A percentile compares a stretch with the other conserved stretches of the same genome.
phyloP scores from a whole-genome alignment of 2,888 invertebrate species.

The Nipponacmea schrenckii region DNA sequence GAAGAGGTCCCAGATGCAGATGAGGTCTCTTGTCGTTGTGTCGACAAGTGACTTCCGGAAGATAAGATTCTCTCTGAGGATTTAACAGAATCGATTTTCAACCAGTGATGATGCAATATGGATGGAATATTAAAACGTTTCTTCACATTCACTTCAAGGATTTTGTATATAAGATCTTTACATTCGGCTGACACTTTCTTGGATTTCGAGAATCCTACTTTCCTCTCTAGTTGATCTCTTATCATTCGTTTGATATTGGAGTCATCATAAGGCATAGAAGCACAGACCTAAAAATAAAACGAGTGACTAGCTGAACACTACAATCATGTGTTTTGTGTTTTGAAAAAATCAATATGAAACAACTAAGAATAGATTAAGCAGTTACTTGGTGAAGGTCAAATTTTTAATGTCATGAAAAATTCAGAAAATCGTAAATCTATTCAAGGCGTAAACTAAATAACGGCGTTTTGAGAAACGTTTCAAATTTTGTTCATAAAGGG shows the following conservation, averaged over 20 bases:
- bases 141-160: slow-evolving; percentile 87
- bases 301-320: no score
- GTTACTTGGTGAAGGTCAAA: no score
- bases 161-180: slow-evolving; percentile 81
- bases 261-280: slow-evolving; percentile 85
- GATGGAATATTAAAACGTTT: slow-evolving; percentile 47
- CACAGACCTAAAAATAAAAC: slow-evolving; percentile 72
- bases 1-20: no score
- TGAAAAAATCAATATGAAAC: no score
- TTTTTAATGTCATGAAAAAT: no score
- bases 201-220: slow-evolving; percentile 66
- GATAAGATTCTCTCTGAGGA: neutral
- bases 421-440: no score
- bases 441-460: no score
- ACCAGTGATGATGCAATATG: slow-evolving; percentile 51
- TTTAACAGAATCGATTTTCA: slow-evolving; percentile 19
- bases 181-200: slow-evolving; percentile 67
- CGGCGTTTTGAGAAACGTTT: no score
- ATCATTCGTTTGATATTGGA: slow-evolving; percentile 82
- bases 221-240: slow-evolving; percentile 76
- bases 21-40: neutral
- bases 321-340: no score
- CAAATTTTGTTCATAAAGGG: no score
- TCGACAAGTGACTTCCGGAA: neutral
- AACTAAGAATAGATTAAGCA: no score